These are phyloP conservation scores for Botia almorhae DNA, from an alignment of 2,797 vertebrate genomes.

Conservation along the genomic window DNA sequence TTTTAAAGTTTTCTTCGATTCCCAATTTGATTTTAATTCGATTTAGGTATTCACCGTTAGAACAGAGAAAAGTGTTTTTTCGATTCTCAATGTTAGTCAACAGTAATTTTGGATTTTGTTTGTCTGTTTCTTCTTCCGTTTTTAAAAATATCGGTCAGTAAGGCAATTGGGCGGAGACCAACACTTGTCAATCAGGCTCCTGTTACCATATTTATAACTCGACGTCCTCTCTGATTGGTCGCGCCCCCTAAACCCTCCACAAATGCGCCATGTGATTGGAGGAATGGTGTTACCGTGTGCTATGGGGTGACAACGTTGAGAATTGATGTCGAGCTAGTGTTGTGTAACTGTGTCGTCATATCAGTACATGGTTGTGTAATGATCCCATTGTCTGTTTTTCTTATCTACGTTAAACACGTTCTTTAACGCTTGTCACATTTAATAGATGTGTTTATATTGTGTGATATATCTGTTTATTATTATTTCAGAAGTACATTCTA, in stretches of 20 bases:
- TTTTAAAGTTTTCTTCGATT: not conserved
- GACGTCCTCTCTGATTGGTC: conserved; percentile 69
- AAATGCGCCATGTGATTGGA: conserved; percentile 66
- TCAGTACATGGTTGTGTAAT: conserved; percentile 42
- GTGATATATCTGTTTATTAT: not conserved
- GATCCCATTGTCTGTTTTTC: conserved; percentile 9
- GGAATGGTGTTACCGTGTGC: conserved; percentile 73
- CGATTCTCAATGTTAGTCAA: not conserved
- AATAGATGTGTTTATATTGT: not conserved
- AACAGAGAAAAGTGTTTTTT: not conserved
- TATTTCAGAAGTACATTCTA: not conserved
- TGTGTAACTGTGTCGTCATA: conserved; percentile 53
- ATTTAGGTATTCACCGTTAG: not conserved
- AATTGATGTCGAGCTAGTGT: conserved; percentile 39
- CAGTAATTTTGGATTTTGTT: not conserved
- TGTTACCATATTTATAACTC: conserved; percentile 30
- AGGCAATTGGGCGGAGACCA: conserved; percentile 69
- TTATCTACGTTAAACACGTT: not conserved
- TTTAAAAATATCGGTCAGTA: conserved; percentile 76
- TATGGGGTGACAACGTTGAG: conserved; percentile 51
- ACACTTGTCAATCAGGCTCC: conserved; percentile 43
- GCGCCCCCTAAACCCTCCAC: conserved; percentile 68
- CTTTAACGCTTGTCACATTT: not conserved
- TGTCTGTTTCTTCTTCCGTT: conserved; percentile 28
- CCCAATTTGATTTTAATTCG: not conserved